Conservation (phyloP, 2,888 invertebrate species). For the Lottia scabra region DNA sequence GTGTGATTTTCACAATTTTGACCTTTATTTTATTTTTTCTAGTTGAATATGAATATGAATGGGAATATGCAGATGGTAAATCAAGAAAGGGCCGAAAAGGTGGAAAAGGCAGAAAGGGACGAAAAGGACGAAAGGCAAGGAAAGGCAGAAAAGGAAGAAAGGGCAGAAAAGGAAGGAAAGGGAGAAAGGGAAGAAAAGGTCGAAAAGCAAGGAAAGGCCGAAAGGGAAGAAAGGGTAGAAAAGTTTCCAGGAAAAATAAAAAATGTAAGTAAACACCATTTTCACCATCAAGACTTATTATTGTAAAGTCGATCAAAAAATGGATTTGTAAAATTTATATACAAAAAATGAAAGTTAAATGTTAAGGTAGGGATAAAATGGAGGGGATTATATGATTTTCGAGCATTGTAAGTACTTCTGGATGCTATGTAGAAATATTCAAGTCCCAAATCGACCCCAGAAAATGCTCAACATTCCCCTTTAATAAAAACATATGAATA, state of each 20-base stretch:
- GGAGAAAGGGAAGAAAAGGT: background rate
- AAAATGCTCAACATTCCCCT: too few species aligned
- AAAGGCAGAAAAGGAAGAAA: background rate
- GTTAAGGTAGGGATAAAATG: too few species aligned
- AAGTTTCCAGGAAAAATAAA: background rate
- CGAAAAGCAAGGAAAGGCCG: background rate
- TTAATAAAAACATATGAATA: too few species aligned
- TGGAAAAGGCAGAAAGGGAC: background rate
- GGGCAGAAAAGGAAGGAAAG: background rate
- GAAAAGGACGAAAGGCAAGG: background rate
- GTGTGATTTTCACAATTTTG: too few species aligned
- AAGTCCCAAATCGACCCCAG: too few species aligned
- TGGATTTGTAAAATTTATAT: too few species aligned
- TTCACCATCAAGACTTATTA: too few species aligned
- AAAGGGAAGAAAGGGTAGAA: background rate
- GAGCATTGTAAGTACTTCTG: too few species aligned
- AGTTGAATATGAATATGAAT: background rate
- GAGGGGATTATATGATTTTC: too few species aligned
- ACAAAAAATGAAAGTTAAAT: too few species aligned
- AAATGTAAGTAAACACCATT: background rate
- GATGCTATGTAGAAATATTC: too few species aligned
- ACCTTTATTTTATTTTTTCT: background rate
- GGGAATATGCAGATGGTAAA: background rate
- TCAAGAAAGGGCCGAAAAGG: background rate
- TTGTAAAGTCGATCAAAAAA: too few species aligned